Base-by-base conservation (phyloP, 1,140 invertebrate species). In the Papilio polytes region DNA sequence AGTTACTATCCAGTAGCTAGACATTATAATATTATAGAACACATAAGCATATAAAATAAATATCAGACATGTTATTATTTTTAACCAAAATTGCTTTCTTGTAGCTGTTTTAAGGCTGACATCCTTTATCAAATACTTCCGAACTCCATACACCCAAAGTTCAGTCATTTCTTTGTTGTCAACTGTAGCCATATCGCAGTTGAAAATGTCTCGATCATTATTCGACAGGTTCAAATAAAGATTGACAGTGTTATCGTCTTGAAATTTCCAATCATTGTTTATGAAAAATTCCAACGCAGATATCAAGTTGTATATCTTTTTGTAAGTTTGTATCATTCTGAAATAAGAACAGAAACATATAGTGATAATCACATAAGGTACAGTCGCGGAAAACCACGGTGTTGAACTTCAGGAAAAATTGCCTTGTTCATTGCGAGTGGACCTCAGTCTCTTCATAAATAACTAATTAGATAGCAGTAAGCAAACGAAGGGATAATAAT, bases 71-170 rank as follows among this genome's bases (percentile, higher is more conserved):
- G 63, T 66, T 1, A 66, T 0, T 36, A 66, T 66, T 66, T 66
- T 66, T 12, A 26, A 66, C 63, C 10, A 66, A 66, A 66, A 66
- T 66, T 66, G 63, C 13, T 66, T 66, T 36, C 63, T 66, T 31
- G 22, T 2, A 7, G 22, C 22, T 20, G 2, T 56, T 46, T 46
- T 44, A 20, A 46, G 13, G 12, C 12, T 36, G 15, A 2, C 18
- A 44, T 74, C 72, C 41, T 74, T 74, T 20, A 74, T 74, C 1
- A 74, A 20, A 13, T 74, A 74, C 2, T 74, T 74, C n/a, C 72
- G 72, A 46, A 74, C 15, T 1, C 72, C 72, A 12, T 41, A 44
- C 2, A 13, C 36, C 72, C 72, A 74, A 12, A 46, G 10, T 3
- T 20, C 3, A 1, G 3, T n/a, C 72, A 74, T 44, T 46, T 74